Evolutionary conservation across 2,888 invertebrate genomes (phyloP).

Genomic region (Rosalia funebris): DNA sequence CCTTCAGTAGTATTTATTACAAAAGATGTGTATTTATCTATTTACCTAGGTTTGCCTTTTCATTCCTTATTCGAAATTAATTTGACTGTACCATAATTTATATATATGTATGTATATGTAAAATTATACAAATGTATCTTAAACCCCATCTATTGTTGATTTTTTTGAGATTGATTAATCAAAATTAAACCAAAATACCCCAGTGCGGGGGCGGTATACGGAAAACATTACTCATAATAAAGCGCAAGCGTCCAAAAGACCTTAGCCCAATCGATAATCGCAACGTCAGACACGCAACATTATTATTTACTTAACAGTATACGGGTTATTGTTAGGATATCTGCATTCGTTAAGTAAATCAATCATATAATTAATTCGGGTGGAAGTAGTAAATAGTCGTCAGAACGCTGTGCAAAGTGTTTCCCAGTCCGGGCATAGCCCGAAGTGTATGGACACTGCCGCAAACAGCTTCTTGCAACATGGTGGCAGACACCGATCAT

Average conservation of each 20-base stretch:
- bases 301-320: background rate
- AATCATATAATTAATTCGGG: conserved; percentile 14
- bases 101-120: too few relatives aligned
- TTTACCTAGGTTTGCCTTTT: too few relatives aligned
- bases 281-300: conserved; percentile 6
- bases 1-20: too few relatives aligned
- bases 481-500: conserved; percentile 77
- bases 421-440: conserved; percentile 89
- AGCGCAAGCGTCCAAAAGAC: background rate
- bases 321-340: conserved; percentile 1
- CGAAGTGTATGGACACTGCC: conserved; percentile 90
- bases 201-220: too few relatives aligned
- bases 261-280: conserved; percentile 2
- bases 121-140: too few relatives aligned
- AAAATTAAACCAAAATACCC: too few relatives aligned
- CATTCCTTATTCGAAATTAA: too few relatives aligned
- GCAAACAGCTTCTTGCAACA: conserved; percentile 81
- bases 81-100: too few relatives aligned
- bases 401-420: conserved; percentile 69
- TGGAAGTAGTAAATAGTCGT: conserved; percentile 36
- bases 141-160: too few relatives aligned
- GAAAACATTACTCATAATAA: background rate
- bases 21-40: too few relatives aligned
- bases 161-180: too few relatives aligned
- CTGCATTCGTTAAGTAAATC: conserved; percentile 12